Percentiles rank a stretch among this genome's conserved stretches.
Conservation (phyloP, 2,888 invertebrate genomes). For the Morpho helenor region DNA sequence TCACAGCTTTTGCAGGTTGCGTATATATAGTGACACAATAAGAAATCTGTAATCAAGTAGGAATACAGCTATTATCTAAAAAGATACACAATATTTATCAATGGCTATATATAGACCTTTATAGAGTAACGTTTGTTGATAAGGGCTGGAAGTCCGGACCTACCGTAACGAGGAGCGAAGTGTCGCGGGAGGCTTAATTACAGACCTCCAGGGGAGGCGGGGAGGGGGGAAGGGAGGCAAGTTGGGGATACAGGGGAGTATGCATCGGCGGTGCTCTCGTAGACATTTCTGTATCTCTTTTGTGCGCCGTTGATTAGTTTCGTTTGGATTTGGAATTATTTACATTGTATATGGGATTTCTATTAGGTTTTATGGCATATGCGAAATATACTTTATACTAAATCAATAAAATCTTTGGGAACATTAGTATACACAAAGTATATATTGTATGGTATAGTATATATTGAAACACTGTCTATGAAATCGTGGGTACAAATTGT, state of each 20-base stretch:
- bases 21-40: too few species aligned
- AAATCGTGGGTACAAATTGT: too few species aligned
- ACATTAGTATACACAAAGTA: too few species aligned
- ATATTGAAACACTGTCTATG: too few species aligned
- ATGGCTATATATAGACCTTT: neutral
- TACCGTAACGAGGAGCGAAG: constrained; percentile 54
- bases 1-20: too few species aligned
- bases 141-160: constrained; percentile 40
- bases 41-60: too few species aligned
- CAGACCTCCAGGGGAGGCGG: constrained; percentile 22
- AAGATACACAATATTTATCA: too few species aligned
- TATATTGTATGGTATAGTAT: too few species aligned
- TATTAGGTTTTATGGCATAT: constrained; percentile 1
- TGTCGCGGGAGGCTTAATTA: constrained; percentile 56
- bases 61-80: too few species aligned
- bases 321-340: constrained; percentile 15
- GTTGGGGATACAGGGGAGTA: constrained; percentile 2
- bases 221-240: constrained; percentile 7
- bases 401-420: too few species aligned
- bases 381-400: too few species aligned
- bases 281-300: constrained; percentile 24
- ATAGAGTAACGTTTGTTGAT: constrained; percentile 12
- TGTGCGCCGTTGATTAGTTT: constrained; percentile 24
- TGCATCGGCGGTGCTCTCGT: constrained; percentile 18
- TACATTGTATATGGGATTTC: constrained; percentile 4